Percentiles rank a stretch among this genome's conserved stretches.
Evolutionary conservation across 2,113 vertebrate species (phyloP).

Genomic region (Condylura cristata): DNA sequence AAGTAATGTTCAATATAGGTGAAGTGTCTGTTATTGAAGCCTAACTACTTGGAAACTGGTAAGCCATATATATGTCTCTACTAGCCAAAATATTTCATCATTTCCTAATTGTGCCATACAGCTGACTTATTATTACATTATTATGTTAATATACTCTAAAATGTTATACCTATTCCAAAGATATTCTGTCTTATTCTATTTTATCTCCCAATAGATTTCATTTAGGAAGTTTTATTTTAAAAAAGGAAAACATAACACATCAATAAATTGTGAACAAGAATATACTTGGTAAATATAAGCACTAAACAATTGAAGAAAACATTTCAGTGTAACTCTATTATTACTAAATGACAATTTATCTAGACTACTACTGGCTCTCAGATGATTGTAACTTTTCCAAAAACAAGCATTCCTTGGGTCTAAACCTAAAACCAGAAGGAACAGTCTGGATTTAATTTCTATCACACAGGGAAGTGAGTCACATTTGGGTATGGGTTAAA

Average conservation of each 20-base stretch:
- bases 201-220: neutral
- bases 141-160: conserved; percentile 27
- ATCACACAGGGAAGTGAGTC: conserved; percentile 1
- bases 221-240: conserved; percentile 40
- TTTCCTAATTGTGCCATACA: neutral
- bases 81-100: conserved; percentile 33
- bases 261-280: conserved; percentile 3
- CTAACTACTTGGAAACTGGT: conserved; percentile 15
- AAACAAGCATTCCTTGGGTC: conserved; percentile 43
- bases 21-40: conserved; percentile 32
- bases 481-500: conserved; percentile 13
- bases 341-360: neutral
- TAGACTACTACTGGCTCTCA: neutral
- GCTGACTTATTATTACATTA: neutral
- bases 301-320: conserved; percentile 33
- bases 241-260: conserved; percentile 7
- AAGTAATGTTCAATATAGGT: conserved; percentile 10
- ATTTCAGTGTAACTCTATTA: conserved; percentile 36
- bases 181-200: neutral
- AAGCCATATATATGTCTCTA: neutral
- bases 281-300: neutral
- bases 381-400: conserved; percentile 8
- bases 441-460: conserved; percentile 18
- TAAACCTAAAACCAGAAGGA: conserved; percentile 41
- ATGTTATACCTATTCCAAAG: neutral